Evolutionary conservation across 2,888 invertebrate species (phyloP).

Genomic region (Phorcus lineatus): DNA sequence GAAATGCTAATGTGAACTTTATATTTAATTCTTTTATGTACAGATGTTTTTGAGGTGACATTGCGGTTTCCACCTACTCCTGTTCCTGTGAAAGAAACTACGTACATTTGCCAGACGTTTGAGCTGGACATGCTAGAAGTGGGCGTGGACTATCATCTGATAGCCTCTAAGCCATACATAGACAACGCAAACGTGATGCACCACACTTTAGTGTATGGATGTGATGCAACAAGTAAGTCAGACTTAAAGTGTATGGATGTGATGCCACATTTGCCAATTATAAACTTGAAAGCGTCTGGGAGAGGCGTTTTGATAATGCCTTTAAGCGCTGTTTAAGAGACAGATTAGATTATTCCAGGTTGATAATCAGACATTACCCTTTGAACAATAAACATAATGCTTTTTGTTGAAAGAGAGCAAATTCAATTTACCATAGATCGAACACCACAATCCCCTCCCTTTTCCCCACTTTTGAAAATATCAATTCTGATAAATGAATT

Average conservation of each 20-base stretch:
- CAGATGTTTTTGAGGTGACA: not conserved
- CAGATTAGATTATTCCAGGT: too few species aligned
- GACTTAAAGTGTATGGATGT: not conserved
- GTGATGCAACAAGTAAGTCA: not conserved
- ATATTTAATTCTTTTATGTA: not conserved
- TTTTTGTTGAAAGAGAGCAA: too few species aligned
- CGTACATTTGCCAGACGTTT: not conserved
- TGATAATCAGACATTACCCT: too few species aligned
- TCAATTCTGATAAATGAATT: too few species aligned
- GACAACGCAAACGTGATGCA: constrained; percentile 2
- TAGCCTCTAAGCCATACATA: not conserved
- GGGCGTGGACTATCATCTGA: not conserved
- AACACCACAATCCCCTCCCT: too few species aligned
- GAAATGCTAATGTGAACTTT: too few species aligned
- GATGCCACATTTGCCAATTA: not conserved
- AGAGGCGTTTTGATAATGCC: too few species aligned
- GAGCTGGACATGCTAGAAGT: not conserved
- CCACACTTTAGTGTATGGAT: not conserved
- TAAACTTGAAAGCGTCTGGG: too few species aligned
- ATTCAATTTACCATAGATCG: too few species aligned
- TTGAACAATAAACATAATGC: too few species aligned
- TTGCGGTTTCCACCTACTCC: not conserved
- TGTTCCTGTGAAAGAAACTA: not conserved
- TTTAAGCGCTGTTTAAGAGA: too few species aligned
- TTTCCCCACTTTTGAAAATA: too few species aligned